These are phyloP conservation scores for Drosophila sproati DNA, from an alignment of 1,140 invertebrate genomes.

Conservation along the genomic window DNA sequence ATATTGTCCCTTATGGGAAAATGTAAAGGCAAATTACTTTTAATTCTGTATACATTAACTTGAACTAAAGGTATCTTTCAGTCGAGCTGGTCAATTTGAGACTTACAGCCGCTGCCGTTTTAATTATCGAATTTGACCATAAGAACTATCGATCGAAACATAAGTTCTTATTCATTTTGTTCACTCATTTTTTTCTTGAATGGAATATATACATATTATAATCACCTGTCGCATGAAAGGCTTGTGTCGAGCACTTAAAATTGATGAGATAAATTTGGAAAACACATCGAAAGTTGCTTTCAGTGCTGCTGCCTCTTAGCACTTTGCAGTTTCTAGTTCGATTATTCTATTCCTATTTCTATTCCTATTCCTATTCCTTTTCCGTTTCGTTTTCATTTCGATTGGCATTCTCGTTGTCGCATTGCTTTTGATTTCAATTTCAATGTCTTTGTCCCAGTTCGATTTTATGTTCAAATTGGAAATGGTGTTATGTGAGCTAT, in stretches of 20 bases:
- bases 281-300: conserved; percentile 34
- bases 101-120: too few relatives aligned
- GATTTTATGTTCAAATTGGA: conserved; percentile 73
- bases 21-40: too few relatives aligned
- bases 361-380: background rate
- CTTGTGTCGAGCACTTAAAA: conserved; percentile 7
- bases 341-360: background rate
- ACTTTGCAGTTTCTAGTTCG: conserved; percentile 8
- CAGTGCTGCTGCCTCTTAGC: conserved; percentile 16
- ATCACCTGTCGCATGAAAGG: background rate
- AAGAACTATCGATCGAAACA: too few relatives aligned
- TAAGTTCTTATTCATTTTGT: too few relatives aligned
- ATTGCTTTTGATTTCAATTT: conserved; percentile 60
- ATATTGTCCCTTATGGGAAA: too few relatives aligned
- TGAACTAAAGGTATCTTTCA: too few relatives aligned
- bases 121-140: too few relatives aligned
- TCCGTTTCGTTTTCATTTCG: background rate
- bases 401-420: conserved; percentile 28
- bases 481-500: conserved; percentile 72
- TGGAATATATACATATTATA: too few relatives aligned
- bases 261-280: conserved; percentile 16
- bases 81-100: too few relatives aligned
- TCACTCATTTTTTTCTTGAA: too few relatives aligned
- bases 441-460: conserved; percentile 67
- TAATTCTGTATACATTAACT: too few relatives aligned